phyloP scores from a whole-genome alignment of 2,797 vertebrate species.

The Euphonia xanthogaster region DNA sequence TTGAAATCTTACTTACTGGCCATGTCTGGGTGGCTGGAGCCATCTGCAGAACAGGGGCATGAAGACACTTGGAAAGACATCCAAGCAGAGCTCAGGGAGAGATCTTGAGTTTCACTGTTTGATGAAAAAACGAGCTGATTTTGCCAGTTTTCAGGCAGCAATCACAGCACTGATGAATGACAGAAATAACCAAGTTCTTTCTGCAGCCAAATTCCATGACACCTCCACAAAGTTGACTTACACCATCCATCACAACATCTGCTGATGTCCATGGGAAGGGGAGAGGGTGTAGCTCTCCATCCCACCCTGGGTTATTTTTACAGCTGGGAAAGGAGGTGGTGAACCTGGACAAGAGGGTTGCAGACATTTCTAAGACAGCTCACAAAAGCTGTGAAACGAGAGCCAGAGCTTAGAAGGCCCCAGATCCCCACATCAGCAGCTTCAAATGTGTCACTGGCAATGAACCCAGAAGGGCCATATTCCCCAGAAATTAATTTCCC shows the following conservation, averaged over 20 bases:
- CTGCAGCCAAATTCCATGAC: constrained; percentile 56
- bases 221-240: constrained; percentile 40
- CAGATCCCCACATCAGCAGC: not conserved
- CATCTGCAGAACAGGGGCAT: not conserved
- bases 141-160: constrained; percentile 51
- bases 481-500: constrained; percentile 15
- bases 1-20: not conserved
- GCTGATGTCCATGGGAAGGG: constrained; percentile 28
- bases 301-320: constrained; percentile 62
- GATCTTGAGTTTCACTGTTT: not conserved
- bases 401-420: not conserved
- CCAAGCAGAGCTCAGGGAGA: not conserved
- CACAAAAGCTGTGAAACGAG: constrained; percentile 20
- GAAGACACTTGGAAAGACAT: not conserved
- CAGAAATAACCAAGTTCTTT: constrained; percentile 14
- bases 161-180: constrained; percentile 45
- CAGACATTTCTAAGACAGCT: constrained; percentile 28
- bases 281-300: not conserved
- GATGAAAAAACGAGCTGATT: constrained; percentile 21
- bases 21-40: not conserved
- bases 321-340: constrained; percentile 53
- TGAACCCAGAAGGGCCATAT: not conserved
- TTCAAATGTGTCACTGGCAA: constrained; percentile 18
- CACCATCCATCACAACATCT: constrained; percentile 38
- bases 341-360: not conserved